Evolutionary conservation across 2,888 invertebrate species (phyloP).

Genomic region (Rhodophaea formosa): DNA sequence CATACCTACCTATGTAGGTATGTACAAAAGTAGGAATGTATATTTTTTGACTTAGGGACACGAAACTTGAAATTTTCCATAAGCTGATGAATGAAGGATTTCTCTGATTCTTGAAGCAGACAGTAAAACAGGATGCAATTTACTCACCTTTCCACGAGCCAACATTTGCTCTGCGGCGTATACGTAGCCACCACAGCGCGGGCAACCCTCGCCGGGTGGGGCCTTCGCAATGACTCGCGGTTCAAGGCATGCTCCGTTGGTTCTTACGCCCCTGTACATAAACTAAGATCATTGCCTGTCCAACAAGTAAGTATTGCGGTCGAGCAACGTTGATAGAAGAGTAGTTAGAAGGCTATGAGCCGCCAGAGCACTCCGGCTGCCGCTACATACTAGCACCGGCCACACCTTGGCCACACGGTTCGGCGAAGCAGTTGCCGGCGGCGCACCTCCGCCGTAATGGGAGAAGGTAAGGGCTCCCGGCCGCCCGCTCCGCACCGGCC

Average conservation of each 20-base stretch:
- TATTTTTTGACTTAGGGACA: conserved; percentile 6
- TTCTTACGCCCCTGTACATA: conserved; percentile 71
- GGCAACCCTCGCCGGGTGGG: conserved; percentile 92
- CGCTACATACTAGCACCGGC: conserved; percentile 56
- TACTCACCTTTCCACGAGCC: conserved; percentile 91
- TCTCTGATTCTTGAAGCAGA: neutral
- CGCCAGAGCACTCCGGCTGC: conserved; percentile 58
- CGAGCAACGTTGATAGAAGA: conserved; percentile 72
- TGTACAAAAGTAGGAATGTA: no score
- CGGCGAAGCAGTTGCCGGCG: conserved; percentile 76
- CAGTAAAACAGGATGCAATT: neutral
- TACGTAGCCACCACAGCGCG: conserved; percentile 93
- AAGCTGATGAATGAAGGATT: conserved; percentile 10
- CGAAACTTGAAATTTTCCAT: neutral
- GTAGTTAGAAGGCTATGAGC: conserved; percentile 73
- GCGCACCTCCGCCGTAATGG: conserved; percentile 82
- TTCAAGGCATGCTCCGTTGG: conserved; percentile 85
- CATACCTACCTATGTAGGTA: no score
- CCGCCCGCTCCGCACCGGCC: conserved; percentile 78
- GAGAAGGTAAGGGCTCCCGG: conserved; percentile 81
- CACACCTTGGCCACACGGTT: conserved; percentile 52
- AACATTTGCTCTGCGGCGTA: conserved; percentile 96
- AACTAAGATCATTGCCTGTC: conserved; percentile 41
- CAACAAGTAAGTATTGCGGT: conserved; percentile 30
- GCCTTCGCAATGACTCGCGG: conserved; percentile 89